Evolutionary conservation across 2,888 invertebrate genomes (phyloP), one percentile per base, ranked within the genome.

Genomic region (Tipula vernalis): DNA sequence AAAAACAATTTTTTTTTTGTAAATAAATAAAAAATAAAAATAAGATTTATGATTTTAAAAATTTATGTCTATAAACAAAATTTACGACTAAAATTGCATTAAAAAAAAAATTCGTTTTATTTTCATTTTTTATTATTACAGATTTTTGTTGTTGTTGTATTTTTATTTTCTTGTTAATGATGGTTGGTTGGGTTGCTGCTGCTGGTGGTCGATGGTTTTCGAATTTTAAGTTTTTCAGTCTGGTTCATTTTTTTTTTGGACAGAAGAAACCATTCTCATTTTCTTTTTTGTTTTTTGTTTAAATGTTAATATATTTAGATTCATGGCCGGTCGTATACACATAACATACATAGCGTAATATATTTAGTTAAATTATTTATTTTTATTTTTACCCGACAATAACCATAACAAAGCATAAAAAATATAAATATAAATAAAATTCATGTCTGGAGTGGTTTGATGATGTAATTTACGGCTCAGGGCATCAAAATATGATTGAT

Each of bases 51-150:
- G 85, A 42, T 85, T 85, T 85, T 28, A 85, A 85, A 85, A 85
- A 85, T 85, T 85, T 85, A 85, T 85, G 85, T 85, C 85, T 85
- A 85, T 85, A 85, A 85, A 85, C 85, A 85, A 85, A 85, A 85
- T 85, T 85, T 85, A 85, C 85, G 85, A 85, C 85, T 42, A 85
- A 85, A 85, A 85, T 85, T 85, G 85, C 85, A 85, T 85, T 85
- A 85, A 85, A 85, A 39, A 28, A 28, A 85, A 85, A 85, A 84
- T 84, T 71, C 71, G 71, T 71, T 71, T 71, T 71, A 71, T 71
- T 71, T 71, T 71, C 51, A 57, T 71, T 71, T 71, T 71, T 71
- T 71, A 28, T 71, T 71, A 71, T 71, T 71, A 71, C 71, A 71
- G 28, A 71, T 71, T 71, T 71, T 71, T 10, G 44, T 39, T 84